A percentile compares a stretch with the other conserved stretches of the same genome.
Conservation (phyloP, 2,113 vertebrate genomes). For the Xiphorhynchus elegans region DNA sequence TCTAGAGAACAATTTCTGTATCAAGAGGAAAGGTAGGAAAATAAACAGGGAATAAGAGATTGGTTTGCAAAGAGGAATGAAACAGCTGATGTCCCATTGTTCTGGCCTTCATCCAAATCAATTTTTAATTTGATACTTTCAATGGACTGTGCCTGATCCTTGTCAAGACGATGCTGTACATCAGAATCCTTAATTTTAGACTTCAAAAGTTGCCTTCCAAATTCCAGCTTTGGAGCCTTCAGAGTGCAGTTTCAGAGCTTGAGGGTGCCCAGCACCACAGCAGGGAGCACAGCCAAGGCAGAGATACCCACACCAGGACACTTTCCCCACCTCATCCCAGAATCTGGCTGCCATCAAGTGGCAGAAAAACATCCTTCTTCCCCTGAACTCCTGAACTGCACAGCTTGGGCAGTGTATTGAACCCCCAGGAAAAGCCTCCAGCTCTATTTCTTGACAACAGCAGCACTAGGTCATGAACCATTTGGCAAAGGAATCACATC, state of each 20-base stretch:
- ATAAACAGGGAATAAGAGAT: neutral
- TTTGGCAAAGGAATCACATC: neutral
- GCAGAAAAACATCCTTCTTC: neutral
- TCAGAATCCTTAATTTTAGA: neutral
- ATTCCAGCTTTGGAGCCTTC: neutral
- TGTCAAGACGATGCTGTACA: neutral
- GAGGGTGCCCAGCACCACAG: fast-evolving
- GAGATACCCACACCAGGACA: neutral
- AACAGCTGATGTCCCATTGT: neutral
- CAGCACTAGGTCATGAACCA: fast-evolving
- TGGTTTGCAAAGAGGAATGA: neutral
- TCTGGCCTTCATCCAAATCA: neutral
- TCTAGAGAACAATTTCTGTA: neutral
- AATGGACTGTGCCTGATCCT: neutral
- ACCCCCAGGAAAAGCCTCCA: neutral
- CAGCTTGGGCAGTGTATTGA: fast-evolving
- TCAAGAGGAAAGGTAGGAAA: neutral
- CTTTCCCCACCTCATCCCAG: neutral
- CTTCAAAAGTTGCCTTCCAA: neutral
- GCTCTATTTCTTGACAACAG: neutral
- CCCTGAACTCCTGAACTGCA: neutral
- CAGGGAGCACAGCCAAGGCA: neutral
- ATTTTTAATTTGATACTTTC: neutral
- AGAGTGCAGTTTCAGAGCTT: neutral
- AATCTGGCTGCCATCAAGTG: neutral